Base-by-base conservation (phyloP, 2,113 vertebrate genomes). In the Marcusenius ussheri region DNA sequence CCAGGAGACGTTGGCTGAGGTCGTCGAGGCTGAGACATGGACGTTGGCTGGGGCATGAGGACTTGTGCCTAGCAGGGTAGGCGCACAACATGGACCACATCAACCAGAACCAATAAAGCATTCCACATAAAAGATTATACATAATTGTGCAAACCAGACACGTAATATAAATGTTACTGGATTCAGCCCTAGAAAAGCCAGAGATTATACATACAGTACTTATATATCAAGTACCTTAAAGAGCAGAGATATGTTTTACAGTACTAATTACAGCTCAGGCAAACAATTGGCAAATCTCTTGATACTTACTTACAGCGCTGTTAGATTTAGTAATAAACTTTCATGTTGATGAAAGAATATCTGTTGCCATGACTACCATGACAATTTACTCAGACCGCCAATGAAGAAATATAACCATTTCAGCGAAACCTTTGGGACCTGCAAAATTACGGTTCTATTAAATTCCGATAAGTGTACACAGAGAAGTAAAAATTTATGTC, bases 1-100 rank as follows among this genome's bases (percentile, higher is more conserved):
- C 98, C 98, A 99, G 92, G 98, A 98, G 93, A 98, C 96, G 8
- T 99, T 99, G 94, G 97, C 98, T 93, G 97, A 97, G 95, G 96
- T 98, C 96, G 98, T 97, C 94, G 97, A 97, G 80, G 95, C 97
- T 91, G 94, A 94, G 35, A 97, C 97, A 15, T 96, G 97, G 94
- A 99, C 94, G 39, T 95, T 95, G 94, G 95, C 95, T 0, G 98
- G 98, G 93, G 98, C 96, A 0, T 99, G 98, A 92, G 98, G 98
- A 96, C 98, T 99, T 96, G 98, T 99, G 96, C 98, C 98, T 99
- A 93, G 7, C 89, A 91, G 88, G 62, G 90, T 17, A 15, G 21
- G 17, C 3, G 3, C 17, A 17, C 7, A 4, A 9, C 15, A 58
- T 3, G 3, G 53, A 49, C 27, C 35, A 58, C 39, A 31, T 66